Base-by-base conservation (phyloP, 2,888 invertebrate genomes). In the Phorcus lineatus region DNA sequence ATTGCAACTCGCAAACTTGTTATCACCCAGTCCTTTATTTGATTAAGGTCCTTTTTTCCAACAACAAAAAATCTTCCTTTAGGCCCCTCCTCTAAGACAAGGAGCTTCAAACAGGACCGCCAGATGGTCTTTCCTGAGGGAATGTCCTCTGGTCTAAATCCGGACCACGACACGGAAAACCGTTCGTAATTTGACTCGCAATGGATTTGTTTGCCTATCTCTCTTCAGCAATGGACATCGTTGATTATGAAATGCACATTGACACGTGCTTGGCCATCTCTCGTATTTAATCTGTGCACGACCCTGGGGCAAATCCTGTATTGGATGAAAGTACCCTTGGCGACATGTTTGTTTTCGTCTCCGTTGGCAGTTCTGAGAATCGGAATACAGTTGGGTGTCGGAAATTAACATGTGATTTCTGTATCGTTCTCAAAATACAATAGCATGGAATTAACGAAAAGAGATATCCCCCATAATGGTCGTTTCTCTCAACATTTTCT, bases 231-330 rank as follows among this genome's bases (percentile, higher is more conserved):
- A 70, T 7, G 70, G 70, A 70, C 70, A 40, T 70, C 19, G 36
- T 36, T 70, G 28, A 70, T 70, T 40, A 70, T 70, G 70, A 40
- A 31, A 70, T 70, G 70, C 36, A 31, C 70, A 70, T 70, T 70
- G 70, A 70, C 70, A 70, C 70, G 40, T 70, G 28, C 36, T 70
- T 17, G 36, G 17, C 40, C 36, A 19, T 70, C 17, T 17, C 19
- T 40, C 36, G 70, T 70, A 36, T 40, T 70, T 70, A 70, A 70
- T 36, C 70, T 70, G 19, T 2, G 36, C 9, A 19, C 36, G 70
- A 70, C 70, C 70, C 70, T 24, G 57, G 57, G 57, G 24, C 22
- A 57, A 57, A n/a, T 22, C 22, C 57, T n/a, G 9, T 22, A 57
- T 47, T 47, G 47, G 47, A 47, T 47, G 11, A 13, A 47, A 47